phyloP scores from a whole-genome alignment of 1,140 invertebrate species.

The Drosophila arizonae region DNA sequence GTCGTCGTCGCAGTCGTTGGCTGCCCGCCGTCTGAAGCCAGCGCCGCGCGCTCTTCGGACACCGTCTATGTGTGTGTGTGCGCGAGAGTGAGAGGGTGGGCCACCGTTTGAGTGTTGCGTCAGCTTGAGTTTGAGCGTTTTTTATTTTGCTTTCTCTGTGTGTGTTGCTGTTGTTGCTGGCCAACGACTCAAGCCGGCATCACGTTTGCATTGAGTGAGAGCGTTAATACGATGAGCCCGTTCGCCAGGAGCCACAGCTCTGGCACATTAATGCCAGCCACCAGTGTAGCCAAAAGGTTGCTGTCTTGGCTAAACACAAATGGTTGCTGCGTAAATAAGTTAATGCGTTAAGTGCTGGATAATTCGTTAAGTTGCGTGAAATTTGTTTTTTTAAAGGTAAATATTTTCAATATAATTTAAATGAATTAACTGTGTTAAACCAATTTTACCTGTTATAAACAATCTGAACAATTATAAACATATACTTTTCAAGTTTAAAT shows the following conservation, averaged over 20 bases:
- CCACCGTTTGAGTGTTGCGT: conserved; percentile 58
- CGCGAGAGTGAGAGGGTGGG: conserved; percentile 17
- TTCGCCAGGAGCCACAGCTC: neutral
- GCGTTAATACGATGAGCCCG: conserved; percentile 40
- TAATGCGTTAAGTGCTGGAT: conserved; percentile 46
- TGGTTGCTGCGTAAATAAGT: conserved; percentile 61
- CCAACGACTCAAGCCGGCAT: conserved; percentile 32
- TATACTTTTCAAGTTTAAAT: neutral
- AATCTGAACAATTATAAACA: neutral
- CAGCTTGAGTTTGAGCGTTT: conserved; percentile 51
- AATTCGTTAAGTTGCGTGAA: conserved; percentile 27
- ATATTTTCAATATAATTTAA: neutral
- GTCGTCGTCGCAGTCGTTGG: conserved; percentile 5
- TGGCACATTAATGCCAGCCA: conserved; percentile 33
- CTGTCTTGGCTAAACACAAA: conserved; percentile 49
- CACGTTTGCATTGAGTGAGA: conserved; percentile 57
- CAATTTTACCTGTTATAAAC: no score
- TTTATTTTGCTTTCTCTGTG: conserved; percentile 40
- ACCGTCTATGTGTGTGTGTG: neutral
- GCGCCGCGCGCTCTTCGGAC: conserved; percentile 14
- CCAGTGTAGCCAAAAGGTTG: conserved; percentile 48
- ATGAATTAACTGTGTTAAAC: no score
- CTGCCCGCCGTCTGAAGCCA: conserved; percentile 49
- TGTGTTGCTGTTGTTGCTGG: conserved; percentile 19
- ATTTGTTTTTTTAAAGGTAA: neutral